A percentile compares a stretch with the other conserved stretches of the same genome.
Conservation (phyloP, 2,888 invertebrate species). For the Agrypnus murinus region DNA sequence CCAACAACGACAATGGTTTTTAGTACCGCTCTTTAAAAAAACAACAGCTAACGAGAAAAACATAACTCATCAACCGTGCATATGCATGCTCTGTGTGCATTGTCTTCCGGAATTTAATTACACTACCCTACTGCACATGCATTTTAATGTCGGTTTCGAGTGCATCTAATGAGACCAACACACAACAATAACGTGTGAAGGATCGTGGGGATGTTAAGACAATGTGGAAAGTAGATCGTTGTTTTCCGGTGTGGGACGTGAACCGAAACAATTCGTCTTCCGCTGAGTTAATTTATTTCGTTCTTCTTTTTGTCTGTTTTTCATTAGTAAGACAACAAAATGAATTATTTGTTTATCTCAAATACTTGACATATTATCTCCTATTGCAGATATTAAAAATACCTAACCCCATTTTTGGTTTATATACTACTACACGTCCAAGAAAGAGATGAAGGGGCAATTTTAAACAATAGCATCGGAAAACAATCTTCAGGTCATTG, state of each 20-base stretch:
- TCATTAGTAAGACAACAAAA: neutral
- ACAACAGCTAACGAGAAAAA: too few relatives aligned
- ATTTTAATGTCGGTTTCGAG: slow-evolving; percentile 22
- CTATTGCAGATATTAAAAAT: too few relatives aligned
- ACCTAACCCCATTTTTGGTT: too few relatives aligned
- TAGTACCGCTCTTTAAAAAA: too few relatives aligned
- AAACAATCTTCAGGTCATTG: neutral
- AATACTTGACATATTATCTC: too few relatives aligned
- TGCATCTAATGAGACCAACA: slow-evolving; percentile 33
- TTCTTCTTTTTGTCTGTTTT: too few relatives aligned
- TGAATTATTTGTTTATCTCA: neutral
- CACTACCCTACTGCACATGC: slow-evolving; percentile 14
- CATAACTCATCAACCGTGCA: too few relatives aligned
- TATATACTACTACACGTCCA: too few relatives aligned
- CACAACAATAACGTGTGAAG: slow-evolving; percentile 19
- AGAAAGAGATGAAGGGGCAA: too few relatives aligned
- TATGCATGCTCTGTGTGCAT: slow-evolving; percentile 6
- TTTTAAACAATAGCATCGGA: too few relatives aligned
- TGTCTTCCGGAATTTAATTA: slow-evolving; percentile 35
- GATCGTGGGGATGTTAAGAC: slow-evolving; percentile 37
- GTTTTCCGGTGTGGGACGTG: slow-evolving; percentile 32
- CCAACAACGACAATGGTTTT: too few relatives aligned
- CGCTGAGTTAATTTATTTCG: slow-evolving; percentile 1
- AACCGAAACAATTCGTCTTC: slow-evolving; percentile 33
- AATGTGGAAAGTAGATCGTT: slow-evolving; percentile 39